A percentile compares a stretch with the other conserved stretches of the same genome.
phyloP scores from a whole-genome alignment of 2,113 vertebrate species.

The Ardeotis arabs region DNA sequence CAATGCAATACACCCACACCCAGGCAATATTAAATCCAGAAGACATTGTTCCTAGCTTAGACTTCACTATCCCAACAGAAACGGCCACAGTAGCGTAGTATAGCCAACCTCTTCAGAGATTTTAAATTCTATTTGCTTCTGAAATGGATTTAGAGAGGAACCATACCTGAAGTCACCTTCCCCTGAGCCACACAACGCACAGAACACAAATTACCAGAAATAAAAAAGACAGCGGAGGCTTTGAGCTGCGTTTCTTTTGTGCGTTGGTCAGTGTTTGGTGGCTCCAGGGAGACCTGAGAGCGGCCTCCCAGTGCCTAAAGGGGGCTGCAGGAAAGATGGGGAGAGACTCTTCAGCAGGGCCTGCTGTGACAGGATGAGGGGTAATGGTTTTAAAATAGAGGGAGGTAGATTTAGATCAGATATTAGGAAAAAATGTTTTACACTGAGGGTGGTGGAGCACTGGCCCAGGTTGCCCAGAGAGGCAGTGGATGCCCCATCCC shows the following conservation, averaged over 20 bases:
- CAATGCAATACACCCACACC: neutral
- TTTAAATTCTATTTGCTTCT: neutral
- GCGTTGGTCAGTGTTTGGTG: neutral
- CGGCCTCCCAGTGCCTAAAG: no score
- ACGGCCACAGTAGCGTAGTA: neutral
- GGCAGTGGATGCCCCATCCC: no score
- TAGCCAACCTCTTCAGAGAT: neutral
- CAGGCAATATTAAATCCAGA: neutral
- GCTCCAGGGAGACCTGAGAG: no score
- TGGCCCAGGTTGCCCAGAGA: no score
- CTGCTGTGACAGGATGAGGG: no score
- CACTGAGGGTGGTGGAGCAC: no score
- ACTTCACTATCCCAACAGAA: neutral
- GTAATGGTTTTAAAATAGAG: no score
- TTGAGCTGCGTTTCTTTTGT: neutral
- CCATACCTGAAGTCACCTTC: neutral
- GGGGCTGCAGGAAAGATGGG: no score
- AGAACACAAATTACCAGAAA: neutral
- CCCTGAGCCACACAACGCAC: neutral
- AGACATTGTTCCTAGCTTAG: neutral
- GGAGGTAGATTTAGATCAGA: no score
- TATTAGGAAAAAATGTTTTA: no score
- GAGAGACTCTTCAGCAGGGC: no score
- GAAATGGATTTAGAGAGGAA: neutral
- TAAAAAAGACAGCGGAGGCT: neutral